Evolutionary conservation across 2,797 vertebrate species (phyloP), one percentile per base, ranked within the genome.

Genomic region (Myoxocephalus aenaeus): DNA sequence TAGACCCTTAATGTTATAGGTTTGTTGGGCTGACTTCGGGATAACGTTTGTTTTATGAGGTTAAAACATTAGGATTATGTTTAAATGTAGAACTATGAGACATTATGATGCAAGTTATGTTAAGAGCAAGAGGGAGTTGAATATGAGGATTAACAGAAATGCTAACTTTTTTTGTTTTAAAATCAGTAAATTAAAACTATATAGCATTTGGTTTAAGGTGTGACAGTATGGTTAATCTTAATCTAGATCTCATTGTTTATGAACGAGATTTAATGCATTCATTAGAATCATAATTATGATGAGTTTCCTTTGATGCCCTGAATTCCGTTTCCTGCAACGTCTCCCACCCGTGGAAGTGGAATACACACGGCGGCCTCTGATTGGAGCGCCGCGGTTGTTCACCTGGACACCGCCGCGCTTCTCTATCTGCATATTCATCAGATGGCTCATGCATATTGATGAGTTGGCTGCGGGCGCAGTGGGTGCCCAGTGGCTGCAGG

Each of bases 401-500:
- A 95, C 94, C 95, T 95, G 94, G 92, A 93, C 88, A 84, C 92
- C 85, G 63, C 86, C 29, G 70, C 79, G 77, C 42, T 69, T 7
- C 27, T 1, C 9, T n/a, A 87, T 92, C 88, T 93, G 87, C 92
- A 93, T 93, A 93, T 92, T 95, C 94, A 95, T 95, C 93, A 89
- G 87, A 90, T 87, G 89, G 71, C 73, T 90, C 90, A 94, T 96
- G 93, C 92, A 96, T 96, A 95, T 95, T 95, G 90, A 96, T 94
- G 86, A 81, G 56, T 76, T 86, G 89, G 89, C 93, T 94, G 90
- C 81, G 65, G 92, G 94, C 92, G 70, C 95, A 93, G 93, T 95
- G 94, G 94, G 94, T 90, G 92, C 93, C 93, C 93, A 91, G 91
- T 95, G 95, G 95, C 95, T 95, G 94, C 94, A 89, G 95, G 95